These are phyloP conservation scores for Sipha maydis DNA, from an alignment of 2,888 invertebrate species.

Conservation along the genomic window DNA sequence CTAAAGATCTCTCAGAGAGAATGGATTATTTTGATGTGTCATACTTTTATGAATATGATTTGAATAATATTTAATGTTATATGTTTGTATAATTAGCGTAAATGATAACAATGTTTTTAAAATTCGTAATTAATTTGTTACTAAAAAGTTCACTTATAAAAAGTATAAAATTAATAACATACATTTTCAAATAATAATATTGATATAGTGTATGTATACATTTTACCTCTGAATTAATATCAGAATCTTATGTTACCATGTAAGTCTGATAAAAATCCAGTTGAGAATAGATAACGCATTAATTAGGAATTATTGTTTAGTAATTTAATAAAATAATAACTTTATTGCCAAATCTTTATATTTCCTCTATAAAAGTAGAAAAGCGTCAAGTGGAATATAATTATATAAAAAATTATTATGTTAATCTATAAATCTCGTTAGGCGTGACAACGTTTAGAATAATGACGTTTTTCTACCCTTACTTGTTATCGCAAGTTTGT, in stretches of 20 bases:
- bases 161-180: too few relatives aligned
- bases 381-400: constrained; percentile 12
- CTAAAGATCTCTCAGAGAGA: not conserved
- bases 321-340: not conserved
- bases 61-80: not conserved
- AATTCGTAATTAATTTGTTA: too few relatives aligned
- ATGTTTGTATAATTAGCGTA: too few relatives aligned
- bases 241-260: too few relatives aligned
- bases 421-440: constrained; percentile 38
- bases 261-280: too few relatives aligned
- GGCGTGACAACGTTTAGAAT: constrained; percentile 26
- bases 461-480: constrained; percentile 31
- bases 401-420: constrained; percentile 36
- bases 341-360: not conserved
- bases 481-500: constrained; percentile 43
- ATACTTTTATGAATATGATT: not conserved
- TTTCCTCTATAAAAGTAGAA: not conserved
- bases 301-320: not conserved
- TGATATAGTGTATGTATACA: too few relatives aligned
- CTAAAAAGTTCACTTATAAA: too few relatives aligned
- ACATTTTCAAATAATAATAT: too few relatives aligned
- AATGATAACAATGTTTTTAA: too few relatives aligned
- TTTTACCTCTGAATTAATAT: too few relatives aligned
- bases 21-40: not conserved
- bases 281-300: too few relatives aligned